Base-by-base conservation (phyloP, 1,140 invertebrate genomes). In the Oscheius sp. region DNA sequence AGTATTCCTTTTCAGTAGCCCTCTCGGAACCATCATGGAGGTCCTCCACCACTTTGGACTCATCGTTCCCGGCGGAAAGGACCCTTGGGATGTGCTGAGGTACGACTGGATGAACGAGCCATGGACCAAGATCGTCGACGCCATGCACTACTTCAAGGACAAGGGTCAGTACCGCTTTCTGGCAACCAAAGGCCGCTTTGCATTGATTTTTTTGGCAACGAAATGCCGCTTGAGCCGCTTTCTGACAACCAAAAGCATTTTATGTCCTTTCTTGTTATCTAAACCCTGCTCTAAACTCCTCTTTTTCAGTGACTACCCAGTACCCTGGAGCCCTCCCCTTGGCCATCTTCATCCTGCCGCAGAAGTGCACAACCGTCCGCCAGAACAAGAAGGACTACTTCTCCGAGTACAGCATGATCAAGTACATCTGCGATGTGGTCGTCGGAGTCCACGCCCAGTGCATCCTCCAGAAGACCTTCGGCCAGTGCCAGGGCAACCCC, bases 321-420 rank as follows among this genome's bases (percentile, higher is more conserved):
- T 7, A 13, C 49, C 7, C 49, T 26, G 23, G 28, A 4, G 49
- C 49, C 49, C 7, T 55, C 23, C 49, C 49, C 7, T 4, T 55
- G 7, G 49, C 28, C 15, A 15, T 55, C 49, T 55, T 13, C 49
- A 26, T 55, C 7, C 28, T 55, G 15, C 49, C 49, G 15, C 28
- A 55, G 15, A 55, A 55, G 49, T 55, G 49, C 49, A 55, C 49
- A 15, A 55, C 7, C 28, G 15, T 15, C 23, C 7, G 49, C 15
- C 49, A 55, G 49, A 55, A 55, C n/a, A n/a, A n/a, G n/a, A n/a
- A n/a, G n/a, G n/a, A n/a, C 7, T 55, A 55, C 49, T 55, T 55
- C 49, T 55, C 49, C 7, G 49, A 55, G 23, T 55, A 55, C 49
- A 4, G 49, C n/a, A 20, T 68, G 38, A 26, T 69, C 3, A 69